These are phyloP conservation scores for Rousettus madagascariensis DNA, from an alignment of 2,797 vertebrate genomes.

Conservation along the genomic window DNA sequence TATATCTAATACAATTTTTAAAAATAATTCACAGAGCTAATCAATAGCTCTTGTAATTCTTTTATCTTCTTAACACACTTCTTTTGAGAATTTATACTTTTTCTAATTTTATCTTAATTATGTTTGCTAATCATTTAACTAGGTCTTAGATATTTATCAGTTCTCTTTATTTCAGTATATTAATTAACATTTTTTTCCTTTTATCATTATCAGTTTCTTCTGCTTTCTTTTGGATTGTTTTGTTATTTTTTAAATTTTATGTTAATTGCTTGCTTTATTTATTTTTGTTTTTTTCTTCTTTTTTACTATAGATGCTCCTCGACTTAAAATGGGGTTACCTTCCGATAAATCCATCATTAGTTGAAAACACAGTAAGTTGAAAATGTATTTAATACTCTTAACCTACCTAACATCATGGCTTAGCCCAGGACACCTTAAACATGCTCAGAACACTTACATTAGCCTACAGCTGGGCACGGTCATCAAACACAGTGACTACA, in stretches of 20 bases:
- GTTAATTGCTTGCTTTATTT: background rate
- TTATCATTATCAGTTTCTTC: background rate
- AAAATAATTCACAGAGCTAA: background rate
- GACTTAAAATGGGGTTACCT: background rate
- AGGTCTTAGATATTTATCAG: background rate
- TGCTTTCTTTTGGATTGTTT: background rate
- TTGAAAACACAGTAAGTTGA: background rate
- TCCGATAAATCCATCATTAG: background rate
- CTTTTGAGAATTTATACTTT: background rate
- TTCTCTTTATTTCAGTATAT: background rate
- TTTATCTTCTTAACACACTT: background rate
- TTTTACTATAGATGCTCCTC: background rate
- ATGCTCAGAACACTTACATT: no score
- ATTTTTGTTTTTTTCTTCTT: background rate
- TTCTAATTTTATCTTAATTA: background rate
- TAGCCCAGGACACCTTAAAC: no score
- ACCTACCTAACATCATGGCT: no score
- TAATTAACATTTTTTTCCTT: background rate
- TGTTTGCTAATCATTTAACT: background rate
- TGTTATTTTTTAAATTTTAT: background rate
- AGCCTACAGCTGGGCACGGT: background rate
- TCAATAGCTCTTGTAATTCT: background rate
- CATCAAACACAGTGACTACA: background rate
- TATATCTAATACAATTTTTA: background rate
- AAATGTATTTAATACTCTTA: background rate